Conservation (phyloP, 1,140 invertebrate genomes). For the Meteorus sp. region DNA sequence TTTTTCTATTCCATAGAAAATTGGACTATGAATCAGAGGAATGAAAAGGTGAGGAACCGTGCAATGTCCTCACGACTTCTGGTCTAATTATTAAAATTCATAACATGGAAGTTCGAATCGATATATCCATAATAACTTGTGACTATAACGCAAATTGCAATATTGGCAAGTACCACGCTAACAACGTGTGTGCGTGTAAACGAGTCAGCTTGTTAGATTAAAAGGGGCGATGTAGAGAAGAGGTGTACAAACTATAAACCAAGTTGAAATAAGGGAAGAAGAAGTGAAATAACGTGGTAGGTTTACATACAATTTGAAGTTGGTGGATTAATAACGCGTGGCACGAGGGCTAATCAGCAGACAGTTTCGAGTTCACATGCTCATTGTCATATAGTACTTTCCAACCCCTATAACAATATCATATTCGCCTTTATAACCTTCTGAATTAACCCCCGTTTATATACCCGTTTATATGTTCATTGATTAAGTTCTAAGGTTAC, state of each 20-base stretch:
- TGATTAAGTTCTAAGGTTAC: conserved; percentile 1
- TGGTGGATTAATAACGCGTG: conserved; percentile 58
- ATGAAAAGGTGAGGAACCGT: too few relatives aligned
- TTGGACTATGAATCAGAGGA: too few relatives aligned
- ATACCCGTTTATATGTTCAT: too few relatives aligned
- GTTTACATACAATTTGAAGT: conserved; percentile 30
- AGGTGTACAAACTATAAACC: not conserved
- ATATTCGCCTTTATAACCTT: conserved; percentile 45
- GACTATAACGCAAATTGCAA: conserved; percentile 11
- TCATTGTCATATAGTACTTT: not conserved
- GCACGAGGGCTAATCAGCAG: conserved; percentile 51
- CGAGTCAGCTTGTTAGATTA: not conserved
- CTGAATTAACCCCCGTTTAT: not conserved
- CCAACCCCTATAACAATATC: conserved; percentile 53
- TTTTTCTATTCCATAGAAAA: too few relatives aligned
- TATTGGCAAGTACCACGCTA: conserved; percentile 16
- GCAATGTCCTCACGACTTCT: too few relatives aligned
- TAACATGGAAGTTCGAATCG: not conserved
- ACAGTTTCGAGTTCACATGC: conserved; percentile 47
- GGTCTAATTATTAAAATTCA: too few relatives aligned
- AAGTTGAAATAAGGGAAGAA: not conserved
- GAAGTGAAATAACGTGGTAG: not conserved
- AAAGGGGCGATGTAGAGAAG: not conserved
- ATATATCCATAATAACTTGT: too few relatives aligned
- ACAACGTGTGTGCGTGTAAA: conserved; percentile 12